phyloP scores from a whole-genome alignment of 2,888 invertebrate genomes.

The Oligia strigilis region DNA sequence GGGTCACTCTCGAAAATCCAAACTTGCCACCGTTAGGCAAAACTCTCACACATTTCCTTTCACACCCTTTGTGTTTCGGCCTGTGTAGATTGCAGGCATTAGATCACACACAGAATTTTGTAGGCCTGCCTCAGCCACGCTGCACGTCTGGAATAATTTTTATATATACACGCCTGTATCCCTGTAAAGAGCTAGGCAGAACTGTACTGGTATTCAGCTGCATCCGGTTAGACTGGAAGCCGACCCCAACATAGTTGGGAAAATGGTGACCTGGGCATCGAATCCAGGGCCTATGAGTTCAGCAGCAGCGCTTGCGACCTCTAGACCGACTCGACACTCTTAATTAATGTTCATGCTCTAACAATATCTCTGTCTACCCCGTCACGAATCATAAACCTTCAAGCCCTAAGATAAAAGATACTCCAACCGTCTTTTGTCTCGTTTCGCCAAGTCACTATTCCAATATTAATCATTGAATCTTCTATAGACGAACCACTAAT shows the following conservation, averaged over 20 bases:
- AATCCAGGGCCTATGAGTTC: background rate
- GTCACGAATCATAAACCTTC: slow-evolving; percentile 27
- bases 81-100: background rate
- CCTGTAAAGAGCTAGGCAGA: too few relatives aligned
- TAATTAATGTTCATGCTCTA: background rate
- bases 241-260: too few relatives aligned
- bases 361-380: slow-evolving; percentile 25
- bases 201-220: too few relatives aligned
- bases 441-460: slow-evolving; percentile 45
- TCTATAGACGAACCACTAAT: slow-evolving; percentile 47
- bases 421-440: slow-evolving; percentile 17
- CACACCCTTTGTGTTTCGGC: background rate
- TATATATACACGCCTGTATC: background rate
- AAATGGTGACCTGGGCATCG: too few relatives aligned
- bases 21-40: background rate
- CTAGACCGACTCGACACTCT: background rate
- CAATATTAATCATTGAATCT: slow-evolving; percentile 58
- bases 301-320: too few relatives aligned
- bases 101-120: slow-evolving; percentile 5
- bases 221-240: too few relatives aligned
- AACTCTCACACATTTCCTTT: background rate
- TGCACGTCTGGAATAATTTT: background rate
- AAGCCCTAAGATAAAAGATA: slow-evolving; percentile 28
- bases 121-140: background rate
- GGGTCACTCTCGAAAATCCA: background rate